Conservation (phyloP, 2,888 invertebrate genomes). For the Hylaea fasciaria region DNA sequence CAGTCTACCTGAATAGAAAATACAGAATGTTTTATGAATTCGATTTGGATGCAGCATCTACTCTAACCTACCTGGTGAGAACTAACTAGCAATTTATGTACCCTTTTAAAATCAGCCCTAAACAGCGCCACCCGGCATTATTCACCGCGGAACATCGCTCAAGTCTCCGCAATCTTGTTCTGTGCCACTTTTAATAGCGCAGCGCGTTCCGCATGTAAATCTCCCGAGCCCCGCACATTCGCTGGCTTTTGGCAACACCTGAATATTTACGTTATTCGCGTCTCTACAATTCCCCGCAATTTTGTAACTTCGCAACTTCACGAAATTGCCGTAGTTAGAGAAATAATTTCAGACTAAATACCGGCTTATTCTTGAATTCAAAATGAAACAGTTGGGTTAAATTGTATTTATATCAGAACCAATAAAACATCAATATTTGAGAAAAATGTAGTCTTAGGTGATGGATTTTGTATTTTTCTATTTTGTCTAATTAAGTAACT, state of each 20-base stretch:
- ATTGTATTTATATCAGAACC: constrained; percentile 38
- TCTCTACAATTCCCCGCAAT: constrained; percentile 61
- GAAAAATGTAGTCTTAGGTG: no score
- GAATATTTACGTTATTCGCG: constrained; percentile 68
- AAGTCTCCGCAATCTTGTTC: constrained; percentile 50
- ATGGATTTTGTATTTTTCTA: no score
- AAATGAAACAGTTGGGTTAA: constrained; percentile 46
- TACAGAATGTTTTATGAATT: no score
- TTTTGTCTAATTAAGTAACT: no score
- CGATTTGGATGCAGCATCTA: no score
- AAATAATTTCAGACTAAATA: constrained; percentile 62
- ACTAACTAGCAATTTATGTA: background rate
- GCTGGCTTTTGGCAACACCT: constrained; percentile 61
- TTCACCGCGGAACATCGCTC: constrained; percentile 44
- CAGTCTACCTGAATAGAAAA: no score
- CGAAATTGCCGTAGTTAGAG: constrained; percentile 64
- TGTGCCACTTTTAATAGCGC: constrained; percentile 71
- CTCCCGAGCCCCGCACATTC: constrained; percentile 47
- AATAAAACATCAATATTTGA: constrained; percentile 34
- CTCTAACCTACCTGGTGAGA: no score
- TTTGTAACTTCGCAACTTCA: constrained; percentile 73
- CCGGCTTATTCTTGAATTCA: constrained; percentile 45
- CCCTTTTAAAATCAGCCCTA: constrained; percentile 4
- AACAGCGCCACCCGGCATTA: constrained; percentile 27
- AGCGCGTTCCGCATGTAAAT: constrained; percentile 71